These are phyloP conservation scores for Cairina moschata DNA, from an alignment of 2,113 vertebrate genomes.

Conservation along the genomic window DNA sequence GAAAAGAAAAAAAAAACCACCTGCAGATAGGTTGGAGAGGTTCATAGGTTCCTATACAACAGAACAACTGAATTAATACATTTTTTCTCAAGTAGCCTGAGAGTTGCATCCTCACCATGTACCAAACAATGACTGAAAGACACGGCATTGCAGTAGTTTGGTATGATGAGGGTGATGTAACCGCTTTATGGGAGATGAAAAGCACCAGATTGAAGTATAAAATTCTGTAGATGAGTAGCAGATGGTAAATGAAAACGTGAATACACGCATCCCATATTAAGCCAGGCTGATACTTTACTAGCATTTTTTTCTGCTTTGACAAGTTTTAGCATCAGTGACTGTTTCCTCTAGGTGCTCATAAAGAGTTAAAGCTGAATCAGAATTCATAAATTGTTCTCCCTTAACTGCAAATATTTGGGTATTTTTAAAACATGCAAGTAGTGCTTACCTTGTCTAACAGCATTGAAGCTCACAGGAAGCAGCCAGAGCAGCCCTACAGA, in stretches of 20 bases:
- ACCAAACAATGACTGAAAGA: not conserved
- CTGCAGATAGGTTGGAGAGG: not conserved
- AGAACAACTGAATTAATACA: not conserved
- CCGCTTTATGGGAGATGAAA: constrained; percentile 9
- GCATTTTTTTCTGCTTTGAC: not conserved
- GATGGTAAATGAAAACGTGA: constrained; percentile 61
- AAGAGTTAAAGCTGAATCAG: constrained; percentile 24
- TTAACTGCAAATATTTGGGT: not conserved
- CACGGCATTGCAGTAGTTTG: not conserved
- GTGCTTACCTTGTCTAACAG: not conserved
- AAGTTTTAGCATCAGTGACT: not conserved
- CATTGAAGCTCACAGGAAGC: not conserved
- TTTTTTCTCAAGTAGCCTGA: not conserved
- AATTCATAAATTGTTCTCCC: not conserved
- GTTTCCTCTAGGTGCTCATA: not conserved
- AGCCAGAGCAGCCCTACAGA: not conserved
- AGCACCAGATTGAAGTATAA: constrained; percentile 22
- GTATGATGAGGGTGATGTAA: not conserved
- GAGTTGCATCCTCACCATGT: not conserved
- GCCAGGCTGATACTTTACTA: not conserved
- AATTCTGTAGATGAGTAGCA: constrained; percentile 54
- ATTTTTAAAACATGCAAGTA: not conserved
- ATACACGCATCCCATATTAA: constrained; percentile 27
- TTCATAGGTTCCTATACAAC: not conserved
- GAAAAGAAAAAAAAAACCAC: no score